Conservation (phyloP, 2,797 vertebrate species). For the Channa striata region DNA sequence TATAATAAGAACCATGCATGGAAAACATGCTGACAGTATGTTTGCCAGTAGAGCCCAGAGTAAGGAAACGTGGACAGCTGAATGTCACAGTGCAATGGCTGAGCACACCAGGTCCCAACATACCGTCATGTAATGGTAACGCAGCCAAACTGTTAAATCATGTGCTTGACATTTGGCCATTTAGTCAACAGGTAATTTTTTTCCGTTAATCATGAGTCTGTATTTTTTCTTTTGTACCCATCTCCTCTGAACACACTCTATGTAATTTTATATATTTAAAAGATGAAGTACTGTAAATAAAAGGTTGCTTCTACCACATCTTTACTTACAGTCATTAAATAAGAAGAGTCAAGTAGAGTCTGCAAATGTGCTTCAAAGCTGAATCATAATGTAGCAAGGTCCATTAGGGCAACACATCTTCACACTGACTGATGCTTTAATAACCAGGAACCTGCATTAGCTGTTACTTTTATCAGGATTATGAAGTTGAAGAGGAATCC, state of each 20-base stretch:
- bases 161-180: not conserved
- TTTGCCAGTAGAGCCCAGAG: not conserved
- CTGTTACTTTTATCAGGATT: slow-evolving; percentile 4
- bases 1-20: not conserved
- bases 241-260: not conserved
- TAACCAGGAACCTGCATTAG: slow-evolving; percentile 17
- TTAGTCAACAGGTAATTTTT: not conserved
- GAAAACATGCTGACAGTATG: not conserved
- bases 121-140: not conserved
- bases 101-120: not conserved
- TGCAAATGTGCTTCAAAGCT: slow-evolving; percentile 12
- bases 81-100: not conserved
- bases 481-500: slow-evolving; percentile 25
- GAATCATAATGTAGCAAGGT: slow-evolving; percentile 14
- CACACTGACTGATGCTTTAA: slow-evolving; percentile 14
- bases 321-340: not conserved
- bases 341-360: not conserved
- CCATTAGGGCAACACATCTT: slow-evolving; percentile 12
- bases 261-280: not conserved
- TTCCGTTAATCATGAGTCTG: not conserved
- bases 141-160: not conserved
- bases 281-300: not conserved
- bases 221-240: not conserved
- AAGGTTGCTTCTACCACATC: not conserved
- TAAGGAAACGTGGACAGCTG: not conserved